These are phyloP conservation scores for Parazoanthus atlanticus DNA, from an alignment of 92 coral and sea anemone genomes.

Conservation along the genomic window DNA sequence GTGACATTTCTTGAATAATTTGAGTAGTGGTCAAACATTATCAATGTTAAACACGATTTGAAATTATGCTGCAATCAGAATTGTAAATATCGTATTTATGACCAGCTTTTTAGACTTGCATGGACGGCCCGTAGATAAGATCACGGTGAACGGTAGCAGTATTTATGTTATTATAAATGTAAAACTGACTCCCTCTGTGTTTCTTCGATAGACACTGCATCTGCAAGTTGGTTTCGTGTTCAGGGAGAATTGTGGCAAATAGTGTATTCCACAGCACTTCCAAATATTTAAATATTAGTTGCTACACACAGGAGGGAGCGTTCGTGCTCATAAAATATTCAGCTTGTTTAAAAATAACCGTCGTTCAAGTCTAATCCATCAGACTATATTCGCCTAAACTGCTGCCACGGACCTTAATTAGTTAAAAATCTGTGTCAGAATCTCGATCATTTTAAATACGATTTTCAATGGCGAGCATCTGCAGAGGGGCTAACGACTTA, in stretches of 20 bases:
- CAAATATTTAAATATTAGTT: neutral
- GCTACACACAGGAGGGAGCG: conserved; percentile 1
- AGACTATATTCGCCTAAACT: neutral
- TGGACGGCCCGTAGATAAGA: neutral
- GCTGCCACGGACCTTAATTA: neutral
- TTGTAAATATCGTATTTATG: neutral
- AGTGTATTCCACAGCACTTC: neutral
- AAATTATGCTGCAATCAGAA: neutral
- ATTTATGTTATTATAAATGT: neutral
- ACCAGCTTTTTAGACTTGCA: neutral
- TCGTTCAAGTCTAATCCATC: neutral
- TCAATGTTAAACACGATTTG: neutral
- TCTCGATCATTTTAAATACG: neutral
- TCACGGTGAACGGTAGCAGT: neutral
- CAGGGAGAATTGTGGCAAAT: neutral
- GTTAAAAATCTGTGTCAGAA: neutral
- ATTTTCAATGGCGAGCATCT: neutral
- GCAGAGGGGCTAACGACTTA: neutral
- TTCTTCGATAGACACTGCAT: neutral
- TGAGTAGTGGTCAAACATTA: neutral
- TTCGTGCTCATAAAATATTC: neutral
- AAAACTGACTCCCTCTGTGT: neutral
- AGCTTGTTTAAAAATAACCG: neutral
- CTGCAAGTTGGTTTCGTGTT: neutral
- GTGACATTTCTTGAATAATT: conserved; percentile 8